Conservation (phyloP, 2,797 vertebrate genomes). For the Vespertilio murinus region DNA sequence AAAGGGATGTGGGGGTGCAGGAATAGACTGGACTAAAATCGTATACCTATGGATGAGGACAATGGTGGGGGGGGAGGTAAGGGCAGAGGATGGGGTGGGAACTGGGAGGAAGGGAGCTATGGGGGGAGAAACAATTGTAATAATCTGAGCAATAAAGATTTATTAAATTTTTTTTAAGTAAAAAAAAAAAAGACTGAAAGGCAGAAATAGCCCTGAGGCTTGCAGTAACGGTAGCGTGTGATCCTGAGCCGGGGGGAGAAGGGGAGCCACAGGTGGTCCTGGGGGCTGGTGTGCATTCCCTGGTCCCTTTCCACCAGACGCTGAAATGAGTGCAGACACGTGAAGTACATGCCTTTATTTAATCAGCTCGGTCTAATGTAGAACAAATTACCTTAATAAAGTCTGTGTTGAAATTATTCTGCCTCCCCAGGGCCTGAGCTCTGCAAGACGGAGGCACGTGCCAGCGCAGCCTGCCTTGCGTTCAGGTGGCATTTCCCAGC, state of each 20-base stretch:
- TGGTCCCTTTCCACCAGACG: slow-evolving; percentile 43
- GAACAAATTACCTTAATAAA: slow-evolving; percentile 70
- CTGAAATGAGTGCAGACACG: slow-evolving; percentile 32
- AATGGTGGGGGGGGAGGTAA: too few species aligned
- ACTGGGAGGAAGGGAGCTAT: too few species aligned
- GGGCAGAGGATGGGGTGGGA: too few species aligned
- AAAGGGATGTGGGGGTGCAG: too few species aligned
- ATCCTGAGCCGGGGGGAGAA: background rate
- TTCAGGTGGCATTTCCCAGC: background rate
- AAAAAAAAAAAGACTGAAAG: background rate
- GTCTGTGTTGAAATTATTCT: slow-evolving; percentile 60
- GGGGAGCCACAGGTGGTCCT: background rate
- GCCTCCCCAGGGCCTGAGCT: slow-evolving; percentile 40
- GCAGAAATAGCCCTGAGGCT: background rate
- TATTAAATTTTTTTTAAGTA: too few species aligned
- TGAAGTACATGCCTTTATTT: slow-evolving; percentile 25
- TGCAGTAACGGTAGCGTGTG: background rate
- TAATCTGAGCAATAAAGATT: too few species aligned
- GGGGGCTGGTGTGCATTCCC: background rate
- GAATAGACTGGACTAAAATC: too few species aligned
- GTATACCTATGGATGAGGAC: too few species aligned
- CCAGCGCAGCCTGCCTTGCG: background rate
- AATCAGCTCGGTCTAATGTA: slow-evolving; percentile 70
- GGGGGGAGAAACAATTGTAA: too few species aligned
- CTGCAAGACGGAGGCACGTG: background rate